phyloP scores from a whole-genome alignment of 2,113 vertebrate species.

The Vulpes lagopus region DNA sequence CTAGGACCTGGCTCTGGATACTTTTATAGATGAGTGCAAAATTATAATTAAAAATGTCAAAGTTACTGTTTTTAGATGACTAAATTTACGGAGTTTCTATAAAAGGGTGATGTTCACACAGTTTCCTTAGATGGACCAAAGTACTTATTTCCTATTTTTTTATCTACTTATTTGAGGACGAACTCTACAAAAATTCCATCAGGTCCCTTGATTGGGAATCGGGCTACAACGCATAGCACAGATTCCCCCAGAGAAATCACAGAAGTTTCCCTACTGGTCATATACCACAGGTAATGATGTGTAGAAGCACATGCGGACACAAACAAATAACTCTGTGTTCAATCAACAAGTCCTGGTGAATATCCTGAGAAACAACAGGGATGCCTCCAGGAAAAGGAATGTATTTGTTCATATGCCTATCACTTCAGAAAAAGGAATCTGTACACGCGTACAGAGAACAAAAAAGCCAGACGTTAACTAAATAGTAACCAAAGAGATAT shows the following conservation, averaged over 20 bases:
- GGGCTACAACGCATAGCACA: neutral
- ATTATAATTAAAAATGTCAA: conserved; percentile 44
- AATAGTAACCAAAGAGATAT: neutral
- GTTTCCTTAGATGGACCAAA: conserved; percentile 23
- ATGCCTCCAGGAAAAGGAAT: neutral
- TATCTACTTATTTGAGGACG: neutral
- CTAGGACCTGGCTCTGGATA: neutral
- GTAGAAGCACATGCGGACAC: neutral
- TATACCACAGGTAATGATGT: neutral
- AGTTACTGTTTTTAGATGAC: neutral
- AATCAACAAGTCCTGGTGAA: neutral
- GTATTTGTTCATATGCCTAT: neutral
- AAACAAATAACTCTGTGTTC: neutral
- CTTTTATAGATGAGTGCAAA: conserved; percentile 38
- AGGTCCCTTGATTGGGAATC: neutral
- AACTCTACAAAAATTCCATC: conserved; percentile 8
- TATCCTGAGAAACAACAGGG: neutral
- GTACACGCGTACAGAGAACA: neutral
- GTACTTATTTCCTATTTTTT: conserved; percentile 13
- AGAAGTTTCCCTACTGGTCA: neutral
- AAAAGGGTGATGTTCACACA: neutral
- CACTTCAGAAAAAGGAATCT: neutral
- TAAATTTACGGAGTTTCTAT: neutral
- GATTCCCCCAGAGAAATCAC: neutral
- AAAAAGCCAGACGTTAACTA: neutral